phyloP scores from a whole-genome alignment of 2,888 invertebrate genomes.

The Meteorus colon region DNA sequence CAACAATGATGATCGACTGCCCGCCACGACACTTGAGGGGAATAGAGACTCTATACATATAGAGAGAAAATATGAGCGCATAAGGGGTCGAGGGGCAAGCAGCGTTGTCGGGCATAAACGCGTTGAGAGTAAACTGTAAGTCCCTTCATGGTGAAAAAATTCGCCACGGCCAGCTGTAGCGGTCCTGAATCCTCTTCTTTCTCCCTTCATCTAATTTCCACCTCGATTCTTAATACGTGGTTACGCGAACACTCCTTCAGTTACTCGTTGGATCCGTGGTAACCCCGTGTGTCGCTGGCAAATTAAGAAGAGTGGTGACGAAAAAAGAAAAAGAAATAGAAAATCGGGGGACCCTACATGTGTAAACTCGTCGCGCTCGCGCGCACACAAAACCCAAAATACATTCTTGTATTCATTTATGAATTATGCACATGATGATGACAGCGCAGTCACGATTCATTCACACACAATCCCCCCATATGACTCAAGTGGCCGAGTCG shows the following conservation, averaged over 20 bases:
- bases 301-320: constrained; percentile 27
- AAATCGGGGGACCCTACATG: constrained; percentile 45
- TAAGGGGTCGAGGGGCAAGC: not conserved
- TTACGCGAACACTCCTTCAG: constrained; percentile 35
- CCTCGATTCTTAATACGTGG: constrained; percentile 36
- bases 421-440: constrained; percentile 59
- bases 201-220: constrained; percentile 26
- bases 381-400: constrained; percentile 44
- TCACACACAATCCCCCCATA: constrained; percentile 42
- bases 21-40: constrained; percentile 35
- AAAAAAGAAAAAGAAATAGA: not conserved
- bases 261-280: constrained; percentile 8
- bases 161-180: constrained; percentile 71
- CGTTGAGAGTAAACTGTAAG: constrained; percentile 47
- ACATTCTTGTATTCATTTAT: constrained; percentile 50
- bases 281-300: constrained; percentile 34
- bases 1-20: constrained; percentile 55
- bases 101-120: constrained; percentile 35
- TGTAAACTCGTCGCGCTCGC: constrained; percentile 49
- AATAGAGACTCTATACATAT: constrained; percentile 8
- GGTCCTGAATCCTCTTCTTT: constrained; percentile 21
- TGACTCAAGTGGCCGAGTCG: constrained; percentile 56
- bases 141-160: constrained; percentile 62
- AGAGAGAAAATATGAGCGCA: not conserved
- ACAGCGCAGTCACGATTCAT: constrained; percentile 39